Evolutionary conservation across 2,113 vertebrate species (phyloP).

Genomic region (Tonatia bakeri): DNA sequence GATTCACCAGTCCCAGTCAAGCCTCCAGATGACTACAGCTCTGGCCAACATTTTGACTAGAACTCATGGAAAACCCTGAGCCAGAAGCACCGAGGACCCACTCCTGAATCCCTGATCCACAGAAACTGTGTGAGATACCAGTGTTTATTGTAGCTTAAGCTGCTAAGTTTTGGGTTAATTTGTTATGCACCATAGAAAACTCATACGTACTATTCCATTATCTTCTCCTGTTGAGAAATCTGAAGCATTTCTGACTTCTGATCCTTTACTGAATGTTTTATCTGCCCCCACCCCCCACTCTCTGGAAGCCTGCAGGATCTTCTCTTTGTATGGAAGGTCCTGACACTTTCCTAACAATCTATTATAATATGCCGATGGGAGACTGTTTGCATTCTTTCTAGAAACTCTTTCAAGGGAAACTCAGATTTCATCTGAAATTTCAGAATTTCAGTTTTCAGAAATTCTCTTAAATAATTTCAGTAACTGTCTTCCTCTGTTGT

Average conservation of each 20-base stretch:
- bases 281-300: not conserved
- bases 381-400: not conserved
- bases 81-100: not conserved
- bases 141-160: not conserved
- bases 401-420: not conserved
- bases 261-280: not conserved
- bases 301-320: not conserved
- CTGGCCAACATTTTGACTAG: not conserved
- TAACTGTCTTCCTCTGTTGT: not conserved
- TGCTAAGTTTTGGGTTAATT: not conserved
- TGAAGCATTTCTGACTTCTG: not conserved
- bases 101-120: not conserved
- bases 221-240: not conserved
- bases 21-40: not conserved
- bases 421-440: not conserved
- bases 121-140: not conserved
- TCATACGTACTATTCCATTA: not conserved
- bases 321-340: not conserved
- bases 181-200: not conserved
- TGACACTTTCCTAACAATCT: not conserved
- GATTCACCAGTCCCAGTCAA: not conserved
- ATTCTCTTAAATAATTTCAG: not conserved
- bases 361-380: not conserved
- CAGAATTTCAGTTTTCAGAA: not conserved
- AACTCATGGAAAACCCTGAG: not conserved